Evolutionary conservation across 2,113 vertebrate genomes (phyloP).

Genomic region (Pungitius pungitius): DNA sequence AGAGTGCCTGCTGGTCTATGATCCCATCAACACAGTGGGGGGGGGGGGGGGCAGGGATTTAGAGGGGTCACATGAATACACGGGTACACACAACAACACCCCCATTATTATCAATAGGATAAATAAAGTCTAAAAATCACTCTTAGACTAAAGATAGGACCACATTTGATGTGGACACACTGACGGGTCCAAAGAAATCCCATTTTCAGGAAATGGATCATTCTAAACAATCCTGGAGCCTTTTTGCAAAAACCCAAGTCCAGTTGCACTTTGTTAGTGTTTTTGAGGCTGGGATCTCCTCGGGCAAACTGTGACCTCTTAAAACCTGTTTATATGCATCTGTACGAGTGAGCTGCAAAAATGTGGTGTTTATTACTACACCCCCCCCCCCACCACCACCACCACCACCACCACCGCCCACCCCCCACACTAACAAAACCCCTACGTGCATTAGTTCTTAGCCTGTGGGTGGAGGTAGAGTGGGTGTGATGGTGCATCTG

Average conservation of each 20-base stretch:
- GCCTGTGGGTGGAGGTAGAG: neutral
- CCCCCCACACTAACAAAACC: too few relatives aligned
- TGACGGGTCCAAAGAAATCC: neutral
- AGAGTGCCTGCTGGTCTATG: slow-evolving; percentile 44
- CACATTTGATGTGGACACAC: neutral
- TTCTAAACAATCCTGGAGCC: neutral
- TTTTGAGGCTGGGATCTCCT: neutral
- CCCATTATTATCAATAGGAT: neutral
- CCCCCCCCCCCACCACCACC: too few relatives aligned
- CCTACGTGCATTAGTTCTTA: neutral
- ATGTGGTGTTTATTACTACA: neutral
- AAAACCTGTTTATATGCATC: slow-evolving; percentile 18
- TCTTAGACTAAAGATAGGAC: slow-evolving; percentile 12
- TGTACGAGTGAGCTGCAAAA: neutral
- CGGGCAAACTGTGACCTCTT: neutral
- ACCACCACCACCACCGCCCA: too few relatives aligned
- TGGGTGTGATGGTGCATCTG: slow-evolving; percentile 27
- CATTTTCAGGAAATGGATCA: neutral
- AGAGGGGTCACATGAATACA: slow-evolving; percentile 21
- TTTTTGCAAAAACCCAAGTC: slow-evolving; percentile 3
- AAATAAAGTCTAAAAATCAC: slow-evolving; percentile 16
- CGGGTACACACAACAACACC: slow-evolving; percentile 21
- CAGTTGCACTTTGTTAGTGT: neutral
- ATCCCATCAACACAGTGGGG: slow-evolving; percentile 44
- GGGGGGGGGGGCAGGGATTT: slow-evolving; percentile 17